Evolutionary conservation across 2,797 vertebrate species (phyloP).

Genomic region (Darevskia nairensis): DNA sequence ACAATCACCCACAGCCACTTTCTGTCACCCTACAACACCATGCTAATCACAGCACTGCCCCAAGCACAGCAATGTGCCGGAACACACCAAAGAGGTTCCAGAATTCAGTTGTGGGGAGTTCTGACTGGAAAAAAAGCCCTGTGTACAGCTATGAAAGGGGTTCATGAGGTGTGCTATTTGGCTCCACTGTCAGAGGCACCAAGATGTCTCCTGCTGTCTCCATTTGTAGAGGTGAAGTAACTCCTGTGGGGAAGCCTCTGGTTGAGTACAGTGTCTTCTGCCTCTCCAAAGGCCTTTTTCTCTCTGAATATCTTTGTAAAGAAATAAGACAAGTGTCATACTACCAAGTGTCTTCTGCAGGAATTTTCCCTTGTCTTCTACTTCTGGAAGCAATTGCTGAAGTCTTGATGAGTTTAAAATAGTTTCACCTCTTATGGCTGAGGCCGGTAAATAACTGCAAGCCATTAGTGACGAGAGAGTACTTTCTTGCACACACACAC

Average conservation of each 20-base stretch:
- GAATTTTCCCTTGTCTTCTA: background rate
- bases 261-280: background rate
- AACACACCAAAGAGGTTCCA: too few relatives aligned
- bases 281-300: background rate
- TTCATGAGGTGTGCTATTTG: background rate
- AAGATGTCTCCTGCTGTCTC: background rate
- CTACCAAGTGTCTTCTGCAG: background rate
- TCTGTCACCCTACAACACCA: too few relatives aligned
- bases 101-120: too few relatives aligned
- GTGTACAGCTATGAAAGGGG: background rate
- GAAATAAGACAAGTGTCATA: background rate
- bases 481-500: background rate
- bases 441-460: slow-evolving; percentile 32
- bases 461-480: slow-evolving; percentile 5
- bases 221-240: background rate
- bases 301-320: background rate
- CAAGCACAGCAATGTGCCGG: too few relatives aligned
- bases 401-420: slow-evolving; percentile 13
- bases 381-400: background rate
- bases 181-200: too few relatives aligned
- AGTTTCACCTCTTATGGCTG: slow-evolving; percentile 4
- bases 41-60: too few relatives aligned
- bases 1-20: too few relatives aligned
- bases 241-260: too few relatives aligned
- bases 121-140: too few relatives aligned